Base-by-base conservation (phyloP, 2,797 vertebrate genomes). In the Buphagus erythrorhynchus region DNA sequence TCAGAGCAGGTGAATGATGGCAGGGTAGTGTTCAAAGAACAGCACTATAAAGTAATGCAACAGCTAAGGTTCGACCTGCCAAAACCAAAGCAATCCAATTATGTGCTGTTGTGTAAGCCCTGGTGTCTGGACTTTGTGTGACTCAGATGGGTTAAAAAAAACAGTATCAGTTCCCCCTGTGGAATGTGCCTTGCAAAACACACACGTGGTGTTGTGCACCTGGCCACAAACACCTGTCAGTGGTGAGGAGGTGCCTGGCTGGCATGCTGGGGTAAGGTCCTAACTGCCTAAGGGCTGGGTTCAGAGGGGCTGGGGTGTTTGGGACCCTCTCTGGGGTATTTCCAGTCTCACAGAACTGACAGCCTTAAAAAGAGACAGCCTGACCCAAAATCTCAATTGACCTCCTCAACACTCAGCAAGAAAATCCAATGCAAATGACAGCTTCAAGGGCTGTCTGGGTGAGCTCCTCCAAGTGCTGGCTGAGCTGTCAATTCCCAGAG, bases 161-260 rank as follows among this genome's bases (percentile, higher is more conserved):
- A 57, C 5, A 21, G 1, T 22, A 22, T 46, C 29, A 11, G 15
- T 40, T 75, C 10, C 18, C 25, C 3, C 18, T 18, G 42, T 49
- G 40, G 68, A 62, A 54, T 5, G 12, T 20, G 14, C 35, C 5
- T 31, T 63, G 49, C 49, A 48, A 46, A 75, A 38, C 35, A 55
- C 14, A 11, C 2, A 0, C 4, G 21, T 40, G 5, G 3, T 10
- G 35, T 4, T 26, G 25, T 4, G 25, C 26, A 66, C n/a, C 33
- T 33, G 35, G 61, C 62, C 48, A 31, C 25, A 18, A 6, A 13
- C 18, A 42, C 46, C 28, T 26, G 28, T 2, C 0, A 0, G 13
- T 4, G 7, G 29, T 13, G 55, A 66, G 58, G 49, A 57, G 29
- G 15, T 49, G 25, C 25, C 68, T 33, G 58, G 45, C 52, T 54